Evolutionary conservation across 2,113 vertebrate genomes (phyloP), one percentile per base, ranked within the genome.

Genomic region (Leptocoma aspasia): DNA sequence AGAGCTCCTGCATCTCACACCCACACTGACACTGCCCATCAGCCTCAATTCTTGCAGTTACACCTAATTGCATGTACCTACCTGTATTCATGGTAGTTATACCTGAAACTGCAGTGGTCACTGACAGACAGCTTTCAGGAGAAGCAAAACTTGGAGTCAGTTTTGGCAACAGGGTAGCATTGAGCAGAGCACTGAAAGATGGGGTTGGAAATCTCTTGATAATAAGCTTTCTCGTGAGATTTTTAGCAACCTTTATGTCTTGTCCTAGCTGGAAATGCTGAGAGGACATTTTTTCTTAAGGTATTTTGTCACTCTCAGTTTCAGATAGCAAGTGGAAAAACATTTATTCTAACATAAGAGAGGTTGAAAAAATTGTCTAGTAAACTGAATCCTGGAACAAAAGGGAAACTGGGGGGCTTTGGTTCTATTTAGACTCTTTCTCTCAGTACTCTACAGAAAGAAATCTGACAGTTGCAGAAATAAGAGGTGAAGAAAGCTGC

Each of bases 261-360:
- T 78, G 64, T 85, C 85, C 53, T 93, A 94, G 92, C 86, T 94
- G 93, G 87, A 96, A 91, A 76, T 73, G 72, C 59, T 82, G 59
- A 86, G 66, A 78, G 91, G 95, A 94, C 41, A 47, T 86, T 69
- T 92, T 65, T 91, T 80, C 90, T 84, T 0, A 6, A 49, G 26
- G 41, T 70, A 45, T 92, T 96, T 96, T 92, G 71, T 82, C 82
- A 70, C 65, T 93, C 82, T 68, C 54, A 57, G 3, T 92, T 96
- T 87, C 75, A 69, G 79, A 63, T 30, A 85, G 82, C 84, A 88
- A 90, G 28, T 37, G n/a, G 82, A 75, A 91, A 96, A 95, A 90
- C 88, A 87, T 89, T 83, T 80, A 60, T 86, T 93, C 50, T 77
- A 84, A 57, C 22, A 70, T 82, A 28, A 59, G 70, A 91, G 77